Base-by-base conservation (phyloP, 2,113 vertebrate genomes). In the Vulpes lagopus region DNA sequence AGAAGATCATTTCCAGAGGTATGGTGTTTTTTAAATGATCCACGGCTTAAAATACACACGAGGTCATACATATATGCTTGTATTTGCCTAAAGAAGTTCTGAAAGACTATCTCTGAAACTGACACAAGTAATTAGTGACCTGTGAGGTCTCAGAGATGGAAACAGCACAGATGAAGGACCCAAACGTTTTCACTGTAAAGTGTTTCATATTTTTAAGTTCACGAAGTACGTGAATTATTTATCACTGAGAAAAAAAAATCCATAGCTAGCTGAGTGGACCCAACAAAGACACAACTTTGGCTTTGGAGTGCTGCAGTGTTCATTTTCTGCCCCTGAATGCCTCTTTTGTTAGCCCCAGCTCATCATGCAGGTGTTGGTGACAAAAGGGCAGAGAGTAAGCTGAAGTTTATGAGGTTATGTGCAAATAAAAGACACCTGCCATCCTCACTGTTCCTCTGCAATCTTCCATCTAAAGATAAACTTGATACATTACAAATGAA, bases 361-460 rank as follows among this genome's bases (percentile, higher is more conserved):
- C 20, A 57, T 69, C 49, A 14, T 32, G 73, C 88, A 97, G 96
- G 89, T 89, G 91, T 65, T 30, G 81, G 65, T 65, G 67, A 79
- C 96, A 92, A 94, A 85, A 97, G 91, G 86, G 74, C 71, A 90
- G 91, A 92, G 80, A 89, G 32, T 57, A 57, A 69, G 64, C 25
- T 93, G 53, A 76, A 55, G 30, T 97, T 94, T 92, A 95, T 78
- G 25, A 84, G 88, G 64, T 89, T 73, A 73, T 62, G 27, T 32
- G 93, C 65, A 83, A 73, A 93, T 80, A 96, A 92, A 74, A 82
- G 32, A 80, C 91, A 95, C 43, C 79, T 97, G 93, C 32, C 59
- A 16, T 64, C 27, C 9, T 79, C 3, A 16, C 57, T 5, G 30
- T 15, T 79, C 76, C 65, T 32, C 12, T 32, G 35, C 62, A 49